These are phyloP conservation scores for Megamerina dolium DNA, from an alignment of 2,888 invertebrate genomes.

Conservation along the genomic window DNA sequence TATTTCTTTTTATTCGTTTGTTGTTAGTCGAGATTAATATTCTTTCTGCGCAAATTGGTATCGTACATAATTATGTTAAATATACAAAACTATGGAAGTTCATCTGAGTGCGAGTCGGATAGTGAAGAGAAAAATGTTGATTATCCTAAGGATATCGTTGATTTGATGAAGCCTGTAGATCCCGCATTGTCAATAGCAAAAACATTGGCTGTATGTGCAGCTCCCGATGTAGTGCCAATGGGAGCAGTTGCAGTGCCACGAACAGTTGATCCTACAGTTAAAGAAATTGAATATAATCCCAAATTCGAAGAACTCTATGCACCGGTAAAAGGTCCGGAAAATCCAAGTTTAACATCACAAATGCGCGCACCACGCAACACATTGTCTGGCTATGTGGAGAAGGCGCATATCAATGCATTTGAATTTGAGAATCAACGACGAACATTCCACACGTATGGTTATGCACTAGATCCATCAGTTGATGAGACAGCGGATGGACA, in stretches of 20 bases:
- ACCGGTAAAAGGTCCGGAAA: slow-evolving; percentile 84
- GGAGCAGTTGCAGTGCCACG: slow-evolving; percentile 64
- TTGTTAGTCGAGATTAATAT: too few relatives aligned
- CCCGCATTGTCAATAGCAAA: slow-evolving; percentile 57
- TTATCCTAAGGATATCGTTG: background rate
- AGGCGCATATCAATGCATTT: slow-evolving; percentile 92
- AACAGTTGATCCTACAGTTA: slow-evolving; percentile 70
- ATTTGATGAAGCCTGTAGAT: slow-evolving; percentile 52
- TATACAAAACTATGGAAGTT: slow-evolving; percentile 68
- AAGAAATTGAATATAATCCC: slow-evolving; percentile 85
- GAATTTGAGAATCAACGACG: slow-evolving; percentile 95
- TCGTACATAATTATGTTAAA: too few relatives aligned
- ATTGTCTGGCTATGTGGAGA: slow-evolving; percentile 89
- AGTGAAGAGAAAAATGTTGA: slow-evolving; percentile 23
- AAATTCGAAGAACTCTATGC: slow-evolving; percentile 92
- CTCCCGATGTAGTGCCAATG: slow-evolving; percentile 76
- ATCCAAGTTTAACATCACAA: slow-evolving; percentile 88
- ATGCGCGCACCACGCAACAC: slow-evolving; percentile 84
- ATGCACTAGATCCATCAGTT: slow-evolving; percentile 89
- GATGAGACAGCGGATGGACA: slow-evolving; percentile 54
- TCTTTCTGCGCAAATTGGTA: too few relatives aligned
- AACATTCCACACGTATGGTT: slow-evolving; percentile 91
- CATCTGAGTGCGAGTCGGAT: slow-evolving; percentile 60
- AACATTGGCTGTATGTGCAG: slow-evolving; percentile 67
- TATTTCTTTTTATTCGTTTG: too few relatives aligned